A percentile compares a stretch with the other conserved stretches of the same genome.
Conservation (phyloP, 2,113 vertebrate genomes). For the Campylomormyrus numenius region DNA sequence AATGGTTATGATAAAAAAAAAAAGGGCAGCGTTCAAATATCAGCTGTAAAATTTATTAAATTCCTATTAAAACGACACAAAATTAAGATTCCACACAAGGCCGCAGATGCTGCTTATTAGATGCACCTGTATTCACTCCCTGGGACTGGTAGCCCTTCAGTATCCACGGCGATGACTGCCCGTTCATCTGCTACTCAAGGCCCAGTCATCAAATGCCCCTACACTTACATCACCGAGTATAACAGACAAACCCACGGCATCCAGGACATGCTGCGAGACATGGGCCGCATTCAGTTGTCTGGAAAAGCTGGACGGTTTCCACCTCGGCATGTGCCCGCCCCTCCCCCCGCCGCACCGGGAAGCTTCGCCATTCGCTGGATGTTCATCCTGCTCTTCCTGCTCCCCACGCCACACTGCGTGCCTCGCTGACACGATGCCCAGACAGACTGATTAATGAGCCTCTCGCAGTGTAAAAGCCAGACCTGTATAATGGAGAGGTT, state of each 20-base stretch:
- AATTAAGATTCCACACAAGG: not conserved
- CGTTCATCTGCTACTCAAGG: not conserved
- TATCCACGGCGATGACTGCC: not conserved
- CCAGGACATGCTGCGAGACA: not conserved
- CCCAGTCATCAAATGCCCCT: not conserved
- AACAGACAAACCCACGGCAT: not conserved
- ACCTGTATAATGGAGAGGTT: not conserved
- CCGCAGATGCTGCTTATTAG: not conserved
- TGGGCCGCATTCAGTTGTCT: not conserved
- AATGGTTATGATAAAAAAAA: not conserved
- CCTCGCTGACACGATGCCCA: constrained; percentile 27
- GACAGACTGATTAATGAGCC: constrained; percentile 43
- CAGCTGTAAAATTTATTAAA: not conserved
- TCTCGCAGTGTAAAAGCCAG: not conserved
- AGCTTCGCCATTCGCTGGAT: constrained; percentile 28
- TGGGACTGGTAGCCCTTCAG: not conserved
- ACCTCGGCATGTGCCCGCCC: constrained; percentile 23
- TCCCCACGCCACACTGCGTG: constrained; percentile 35
- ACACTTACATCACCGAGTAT: not conserved
- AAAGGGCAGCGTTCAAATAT: not conserved
- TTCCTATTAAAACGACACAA: not conserved
- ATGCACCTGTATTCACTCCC: not conserved
- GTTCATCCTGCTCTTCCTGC: constrained; percentile 24
- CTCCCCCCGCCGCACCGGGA: constrained; percentile 7
- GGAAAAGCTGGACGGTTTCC: constrained; percentile 26